Evolutionary conservation across 2,888 invertebrate species (phyloP).

Genomic region (Trachelus stipa): DNA sequence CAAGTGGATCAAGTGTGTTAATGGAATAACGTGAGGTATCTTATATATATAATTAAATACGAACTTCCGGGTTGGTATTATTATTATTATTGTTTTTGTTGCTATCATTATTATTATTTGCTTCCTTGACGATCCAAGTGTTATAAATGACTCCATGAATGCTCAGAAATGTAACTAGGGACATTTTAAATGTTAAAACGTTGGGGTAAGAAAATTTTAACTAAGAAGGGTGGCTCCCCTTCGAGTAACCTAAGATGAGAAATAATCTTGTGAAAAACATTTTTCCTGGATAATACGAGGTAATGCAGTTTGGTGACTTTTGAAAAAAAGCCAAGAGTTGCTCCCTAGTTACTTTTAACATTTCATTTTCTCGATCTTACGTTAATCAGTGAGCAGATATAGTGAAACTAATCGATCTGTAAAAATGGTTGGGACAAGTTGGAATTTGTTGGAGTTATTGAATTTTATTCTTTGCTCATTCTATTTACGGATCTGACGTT

Average conservation of each 20-base stretch:
- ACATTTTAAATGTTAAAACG: background rate
- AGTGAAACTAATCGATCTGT: background rate
- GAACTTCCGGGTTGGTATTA: no score
- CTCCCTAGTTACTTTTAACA: background rate
- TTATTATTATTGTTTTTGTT: background rate
- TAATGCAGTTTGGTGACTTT: background rate
- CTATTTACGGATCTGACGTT: background rate
- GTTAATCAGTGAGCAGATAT: background rate
- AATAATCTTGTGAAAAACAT: background rate
- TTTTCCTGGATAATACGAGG: background rate
- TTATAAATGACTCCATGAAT: background rate
- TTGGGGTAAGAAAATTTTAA: background rate
- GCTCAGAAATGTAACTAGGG: no score
- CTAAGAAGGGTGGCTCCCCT: no score
- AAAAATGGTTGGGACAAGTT: background rate
- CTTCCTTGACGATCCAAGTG: background rate
- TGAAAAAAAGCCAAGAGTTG: background rate
- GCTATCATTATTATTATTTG: no score
- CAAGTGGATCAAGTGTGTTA: background rate
- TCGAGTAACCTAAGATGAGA: background rate
- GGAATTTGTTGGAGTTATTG: background rate
- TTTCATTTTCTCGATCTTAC: background rate
- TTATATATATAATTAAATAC: background rate
- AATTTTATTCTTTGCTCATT: background rate
- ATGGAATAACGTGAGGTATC: background rate